phyloP scores from a whole-genome alignment of 2,113 vertebrate genomes.

The Notechis scutatus region DNA sequence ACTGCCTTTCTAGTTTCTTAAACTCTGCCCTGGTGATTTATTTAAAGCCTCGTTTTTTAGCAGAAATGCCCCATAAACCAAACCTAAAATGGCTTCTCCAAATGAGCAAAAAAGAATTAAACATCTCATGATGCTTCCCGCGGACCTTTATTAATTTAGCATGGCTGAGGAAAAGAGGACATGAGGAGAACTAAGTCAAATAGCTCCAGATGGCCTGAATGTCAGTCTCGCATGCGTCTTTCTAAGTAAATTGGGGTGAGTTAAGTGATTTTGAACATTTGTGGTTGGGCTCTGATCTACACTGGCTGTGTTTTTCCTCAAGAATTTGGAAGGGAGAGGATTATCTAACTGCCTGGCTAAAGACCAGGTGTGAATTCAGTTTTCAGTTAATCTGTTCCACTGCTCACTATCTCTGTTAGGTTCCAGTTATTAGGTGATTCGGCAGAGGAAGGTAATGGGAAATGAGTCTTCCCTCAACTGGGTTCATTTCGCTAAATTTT shows the following conservation, averaged over 20 bases:
- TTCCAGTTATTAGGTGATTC: conserved; percentile 33
- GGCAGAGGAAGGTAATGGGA: conserved; percentile 34
- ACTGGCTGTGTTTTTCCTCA: background rate
- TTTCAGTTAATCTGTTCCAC: conserved; percentile 24
- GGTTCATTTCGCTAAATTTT: conserved; percentile 44
- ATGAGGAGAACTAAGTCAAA: background rate
- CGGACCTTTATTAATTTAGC: conserved; percentile 28
- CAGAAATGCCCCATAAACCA: background rate
- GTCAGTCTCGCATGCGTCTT: background rate
- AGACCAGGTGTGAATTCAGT: background rate
- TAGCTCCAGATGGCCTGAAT: conserved; percentile 32
- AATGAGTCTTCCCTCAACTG: background rate
- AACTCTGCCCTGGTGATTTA: conserved; percentile 29
- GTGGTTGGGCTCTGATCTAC: conserved; percentile 4
- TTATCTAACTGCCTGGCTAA: conserved; percentile 1
- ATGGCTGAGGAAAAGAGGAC: conserved; percentile 18
- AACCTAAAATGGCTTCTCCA: conserved; percentile 31
- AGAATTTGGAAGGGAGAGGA: background rate
- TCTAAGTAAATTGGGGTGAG: conserved; percentile 38
- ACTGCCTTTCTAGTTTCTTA: background rate
- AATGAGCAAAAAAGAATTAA: conserved; percentile 41
- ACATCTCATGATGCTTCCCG: conserved; percentile 40
- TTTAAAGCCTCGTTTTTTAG: background rate
- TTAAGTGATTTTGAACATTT: conserved; percentile 25
- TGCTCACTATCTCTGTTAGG: conserved; percentile 3